Evolutionary conservation across 2,888 invertebrate species (phyloP).

Genomic region (Drosophila emarginata): DNA sequence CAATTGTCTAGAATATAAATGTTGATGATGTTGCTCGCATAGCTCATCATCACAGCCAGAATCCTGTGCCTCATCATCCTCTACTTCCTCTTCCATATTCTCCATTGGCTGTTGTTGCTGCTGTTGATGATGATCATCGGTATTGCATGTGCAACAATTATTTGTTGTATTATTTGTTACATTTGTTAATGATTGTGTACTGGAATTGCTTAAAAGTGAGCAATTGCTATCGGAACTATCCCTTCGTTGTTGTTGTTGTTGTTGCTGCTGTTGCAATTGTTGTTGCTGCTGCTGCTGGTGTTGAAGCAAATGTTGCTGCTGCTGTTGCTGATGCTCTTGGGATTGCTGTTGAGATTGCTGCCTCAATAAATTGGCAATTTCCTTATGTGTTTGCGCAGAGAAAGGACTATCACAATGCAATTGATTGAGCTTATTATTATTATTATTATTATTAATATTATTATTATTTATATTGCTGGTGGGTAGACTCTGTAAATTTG

Average conservation of each 20-base stretch:
- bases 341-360: conserved; percentile 63
- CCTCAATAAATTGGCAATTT: conserved; percentile 67
- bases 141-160: conserved; percentile 76
- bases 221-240: conserved; percentile 82
- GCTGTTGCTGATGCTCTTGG: conserved; percentile 53
- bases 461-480: conserved; percentile 37
- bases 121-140: conserved; percentile 35
- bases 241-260: conserved; percentile 77
- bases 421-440: conserved; percentile 62
- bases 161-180: conserved; percentile 46
- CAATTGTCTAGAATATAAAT: conserved; percentile 71
- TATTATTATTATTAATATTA: conserved; percentile 51
- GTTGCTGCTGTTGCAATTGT: conserved; percentile 55
- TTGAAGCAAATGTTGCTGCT: conserved; percentile 55
- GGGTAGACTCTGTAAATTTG: conserved; percentile 1
- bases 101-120: conserved; percentile 51
- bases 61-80: conserved; percentile 61
- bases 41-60: conserved; percentile 81
- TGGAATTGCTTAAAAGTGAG: conserved; percentile 81
- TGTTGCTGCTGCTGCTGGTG: conserved; percentile 54
- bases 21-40: conserved; percentile 75
- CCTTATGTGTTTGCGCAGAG: conserved; percentile 70
- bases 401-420: conserved; percentile 76
- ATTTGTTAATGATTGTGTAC: conserved; percentile 71
- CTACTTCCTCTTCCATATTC: conserved; percentile 67